Evolutionary conservation across 2,888 invertebrate species (phyloP).

Genomic region (Syritta pipiens): DNA sequence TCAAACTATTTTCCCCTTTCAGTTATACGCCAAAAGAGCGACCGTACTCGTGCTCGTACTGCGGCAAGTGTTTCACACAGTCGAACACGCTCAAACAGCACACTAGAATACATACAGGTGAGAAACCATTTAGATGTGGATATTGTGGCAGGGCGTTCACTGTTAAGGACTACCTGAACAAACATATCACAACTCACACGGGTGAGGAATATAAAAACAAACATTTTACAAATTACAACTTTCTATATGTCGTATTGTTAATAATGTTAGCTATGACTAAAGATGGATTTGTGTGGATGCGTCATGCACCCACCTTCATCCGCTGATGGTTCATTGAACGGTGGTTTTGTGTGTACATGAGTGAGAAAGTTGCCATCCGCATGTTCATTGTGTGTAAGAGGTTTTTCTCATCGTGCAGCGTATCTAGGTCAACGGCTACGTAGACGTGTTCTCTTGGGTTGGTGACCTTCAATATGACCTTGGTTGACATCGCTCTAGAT

Average conservation of each 20-base stretch:
- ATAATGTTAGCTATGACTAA: constrained; percentile 31
- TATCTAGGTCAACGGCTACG: constrained; percentile 23
- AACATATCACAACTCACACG: constrained; percentile 80
- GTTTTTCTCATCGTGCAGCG: not conserved
- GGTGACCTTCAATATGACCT: constrained; percentile 47
- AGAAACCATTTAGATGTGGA: constrained; percentile 79
- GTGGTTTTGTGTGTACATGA: constrained; percentile 10
- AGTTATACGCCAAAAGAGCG: constrained; percentile 79
- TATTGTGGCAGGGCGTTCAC: constrained; percentile 79
- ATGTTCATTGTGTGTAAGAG: not conserved
- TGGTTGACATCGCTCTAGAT: not conserved
- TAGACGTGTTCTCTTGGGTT: constrained; percentile 16
- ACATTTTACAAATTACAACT: constrained; percentile 61
- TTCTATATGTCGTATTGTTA: constrained; percentile 55
- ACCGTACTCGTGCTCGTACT: constrained; percentile 79
- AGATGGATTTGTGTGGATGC: constrained; percentile 14
- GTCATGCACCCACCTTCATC: constrained; percentile 22
- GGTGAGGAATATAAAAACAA: constrained; percentile 74
- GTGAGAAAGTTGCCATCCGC: constrained; percentile 7
- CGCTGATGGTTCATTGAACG: not conserved
- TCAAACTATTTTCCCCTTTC: constrained; percentile 55
- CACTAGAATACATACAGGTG: constrained; percentile 79
- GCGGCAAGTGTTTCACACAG: constrained; percentile 79
- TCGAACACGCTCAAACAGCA: constrained; percentile 79
- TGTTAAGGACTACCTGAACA: constrained; percentile 79